A percentile compares a stretch with the other conserved stretches of the same genome.
Evolutionary conservation across 2,113 vertebrate species (phyloP).

Genomic region (Xyliphius kryptos): DNA sequence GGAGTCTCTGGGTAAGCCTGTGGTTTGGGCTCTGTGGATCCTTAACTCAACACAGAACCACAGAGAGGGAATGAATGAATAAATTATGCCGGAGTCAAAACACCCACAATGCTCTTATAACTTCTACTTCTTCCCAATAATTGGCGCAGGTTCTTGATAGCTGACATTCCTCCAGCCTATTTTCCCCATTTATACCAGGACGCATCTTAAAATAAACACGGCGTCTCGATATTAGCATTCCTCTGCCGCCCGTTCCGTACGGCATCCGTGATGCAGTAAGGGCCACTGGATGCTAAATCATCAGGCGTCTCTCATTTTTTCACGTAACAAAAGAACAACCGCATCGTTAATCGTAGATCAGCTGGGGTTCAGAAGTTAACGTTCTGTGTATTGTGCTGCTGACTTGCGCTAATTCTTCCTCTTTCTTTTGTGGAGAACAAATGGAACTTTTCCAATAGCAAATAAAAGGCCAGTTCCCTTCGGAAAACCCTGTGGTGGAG

Average conservation of each 20-base stretch:
- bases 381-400: constrained; percentile 4
- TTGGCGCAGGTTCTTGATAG: neutral
- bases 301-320: neutral
- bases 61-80: constrained; percentile 26
- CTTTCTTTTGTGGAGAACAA: constrained; percentile 4
- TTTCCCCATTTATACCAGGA: constrained; percentile 5
- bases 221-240: neutral
- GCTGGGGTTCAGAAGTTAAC: constrained; percentile 12
- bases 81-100: constrained; percentile 13
- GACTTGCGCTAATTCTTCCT: constrained; percentile 23
- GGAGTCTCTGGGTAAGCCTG: constrained; percentile 40
- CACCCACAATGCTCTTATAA: constrained; percentile 15
- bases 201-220: neutral
- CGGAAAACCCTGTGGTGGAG: constrained; percentile 12
- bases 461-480: constrained; percentile 4
- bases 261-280: neutral
- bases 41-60: constrained; percentile 42
- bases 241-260: neutral
- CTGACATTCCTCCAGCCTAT: constrained; percentile 2
- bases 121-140: constrained; percentile 10
- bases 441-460: constrained; percentile 12
- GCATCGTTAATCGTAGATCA: constrained; percentile 17
- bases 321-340: constrained; percentile 6
- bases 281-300: constrained; percentile 10
- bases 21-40: constrained; percentile 38